Percentiles rank a stretch among this genome's conserved stretches.
Evolutionary conservation across 2,797 vertebrate genomes (phyloP).

Genomic region (Babyrousa celebensis): DNA sequence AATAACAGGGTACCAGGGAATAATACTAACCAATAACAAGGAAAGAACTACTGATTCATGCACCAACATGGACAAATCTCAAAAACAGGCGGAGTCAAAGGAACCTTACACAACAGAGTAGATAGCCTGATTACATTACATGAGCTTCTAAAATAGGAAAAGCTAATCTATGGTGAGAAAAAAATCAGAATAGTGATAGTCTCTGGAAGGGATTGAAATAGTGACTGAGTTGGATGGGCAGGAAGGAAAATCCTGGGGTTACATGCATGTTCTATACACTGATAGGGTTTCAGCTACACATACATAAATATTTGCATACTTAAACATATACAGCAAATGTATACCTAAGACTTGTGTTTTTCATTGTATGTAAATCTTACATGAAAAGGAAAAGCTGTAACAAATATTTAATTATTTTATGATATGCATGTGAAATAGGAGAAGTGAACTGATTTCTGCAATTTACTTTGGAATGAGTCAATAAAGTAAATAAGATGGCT

Average conservation of each 20-base stretch:
- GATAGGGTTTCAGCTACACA: neutral
- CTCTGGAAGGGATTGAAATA: neutral
- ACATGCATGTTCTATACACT: neutral
- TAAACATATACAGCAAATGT: neutral
- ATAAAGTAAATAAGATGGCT: neutral
- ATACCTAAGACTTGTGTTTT: neutral
- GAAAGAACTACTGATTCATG: neutral
- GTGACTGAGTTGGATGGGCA: neutral
- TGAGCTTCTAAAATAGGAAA: neutral
- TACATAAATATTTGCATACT: neutral
- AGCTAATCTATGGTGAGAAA: neutral
- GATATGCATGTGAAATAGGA: neutral
- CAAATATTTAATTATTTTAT: neutral
- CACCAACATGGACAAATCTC: neutral
- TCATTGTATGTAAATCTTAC: neutral
- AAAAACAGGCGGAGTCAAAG: neutral
- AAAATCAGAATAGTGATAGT: neutral
- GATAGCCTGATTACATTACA: neutral
- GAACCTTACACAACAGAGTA: neutral
- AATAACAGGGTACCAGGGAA: neutral
- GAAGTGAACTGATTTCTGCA: neutral
- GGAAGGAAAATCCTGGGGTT: neutral
- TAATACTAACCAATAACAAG: neutral
- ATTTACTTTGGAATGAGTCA: slow-evolving; percentile 13
- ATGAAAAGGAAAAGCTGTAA: neutral